phyloP scores from a whole-genome alignment of 37 sponge, comb jelly and placozoan genomes.

The Beroe forskalii region DNA sequence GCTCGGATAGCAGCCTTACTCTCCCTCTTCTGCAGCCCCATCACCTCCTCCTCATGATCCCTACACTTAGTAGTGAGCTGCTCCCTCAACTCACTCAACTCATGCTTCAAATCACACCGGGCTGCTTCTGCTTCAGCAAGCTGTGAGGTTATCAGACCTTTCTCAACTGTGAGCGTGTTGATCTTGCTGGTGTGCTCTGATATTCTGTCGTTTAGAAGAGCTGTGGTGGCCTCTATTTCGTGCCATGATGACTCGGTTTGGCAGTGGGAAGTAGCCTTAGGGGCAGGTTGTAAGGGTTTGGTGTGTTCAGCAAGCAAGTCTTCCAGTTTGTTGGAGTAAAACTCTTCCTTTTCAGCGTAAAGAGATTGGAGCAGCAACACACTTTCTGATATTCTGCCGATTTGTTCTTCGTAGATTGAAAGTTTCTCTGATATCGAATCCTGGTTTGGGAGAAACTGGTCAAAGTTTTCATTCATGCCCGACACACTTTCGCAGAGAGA shows the following conservation, averaged over 20 bases:
- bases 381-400: neutral
- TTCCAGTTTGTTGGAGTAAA: conserved; percentile 32
- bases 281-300: neutral
- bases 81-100: neutral
- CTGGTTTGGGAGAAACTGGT: neutral
- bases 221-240: neutral
- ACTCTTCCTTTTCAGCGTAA: conserved; percentile 39
- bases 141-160: conserved; percentile 9
- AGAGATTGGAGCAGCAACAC: neutral
- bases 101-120: neutral
- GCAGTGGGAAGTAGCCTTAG: neutral
- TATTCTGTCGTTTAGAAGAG: neutral
- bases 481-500: neutral
- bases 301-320: neutral
- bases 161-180: neutral
- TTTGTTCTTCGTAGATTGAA: conserved; percentile 6
- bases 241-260: conserved; percentile 7
- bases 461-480: neutral
- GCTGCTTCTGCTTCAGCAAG: conserved; percentile 50
- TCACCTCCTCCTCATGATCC: conserved; percentile 3
- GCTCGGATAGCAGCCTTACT: conserved; percentile 59
- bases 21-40: conserved; percentile 29
- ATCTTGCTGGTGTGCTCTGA: neutral
- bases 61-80: neutral
- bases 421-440: neutral